phyloP scores from a whole-genome alignment of 2,888 invertebrate species.

The Patella depressa region DNA sequence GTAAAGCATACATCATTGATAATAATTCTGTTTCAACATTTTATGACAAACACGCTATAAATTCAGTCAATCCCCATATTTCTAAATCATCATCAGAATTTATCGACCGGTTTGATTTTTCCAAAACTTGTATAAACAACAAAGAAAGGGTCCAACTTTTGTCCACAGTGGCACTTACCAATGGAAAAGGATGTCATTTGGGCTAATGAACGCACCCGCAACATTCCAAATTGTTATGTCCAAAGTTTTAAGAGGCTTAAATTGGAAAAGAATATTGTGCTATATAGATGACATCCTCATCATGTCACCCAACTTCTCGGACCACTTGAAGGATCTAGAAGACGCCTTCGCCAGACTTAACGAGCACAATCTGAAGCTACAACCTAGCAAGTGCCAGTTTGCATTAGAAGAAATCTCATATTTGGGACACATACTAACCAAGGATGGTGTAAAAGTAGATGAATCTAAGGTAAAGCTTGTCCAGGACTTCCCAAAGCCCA shows the following conservation, averaged over 20 bases:
- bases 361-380: constrained; percentile 16
- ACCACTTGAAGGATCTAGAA: constrained; percentile 22
- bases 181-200: too few relatives aligned
- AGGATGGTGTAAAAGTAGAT: constrained; percentile 21
- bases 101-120: constrained; percentile 18
- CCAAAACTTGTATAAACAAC: constrained; percentile 9
- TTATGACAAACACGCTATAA: neutral
- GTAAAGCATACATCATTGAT: constrained; percentile 22
- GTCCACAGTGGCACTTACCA: too few relatives aligned
- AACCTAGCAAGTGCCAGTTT: constrained; percentile 30
- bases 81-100: neutral
- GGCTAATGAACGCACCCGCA: neutral
- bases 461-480: constrained; percentile 33
- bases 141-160: constrained; percentile 1
- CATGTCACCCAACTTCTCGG: constrained; percentile 12
- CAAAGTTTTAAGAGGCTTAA: constrained; percentile 24
- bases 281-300: constrained; percentile 29
- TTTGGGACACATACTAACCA: constrained; percentile 20
- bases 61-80: neutral
- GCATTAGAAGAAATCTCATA: constrained; percentile 24
- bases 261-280: constrained; percentile 16
- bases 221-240: constrained; percentile 21
- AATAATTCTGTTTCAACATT: neutral
- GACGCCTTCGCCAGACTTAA: constrained; percentile 18
- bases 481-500: constrained; percentile 34